Base-by-base conservation (phyloP, 2,797 vertebrate species). In the Tenualosa thibaudeaui region DNA sequence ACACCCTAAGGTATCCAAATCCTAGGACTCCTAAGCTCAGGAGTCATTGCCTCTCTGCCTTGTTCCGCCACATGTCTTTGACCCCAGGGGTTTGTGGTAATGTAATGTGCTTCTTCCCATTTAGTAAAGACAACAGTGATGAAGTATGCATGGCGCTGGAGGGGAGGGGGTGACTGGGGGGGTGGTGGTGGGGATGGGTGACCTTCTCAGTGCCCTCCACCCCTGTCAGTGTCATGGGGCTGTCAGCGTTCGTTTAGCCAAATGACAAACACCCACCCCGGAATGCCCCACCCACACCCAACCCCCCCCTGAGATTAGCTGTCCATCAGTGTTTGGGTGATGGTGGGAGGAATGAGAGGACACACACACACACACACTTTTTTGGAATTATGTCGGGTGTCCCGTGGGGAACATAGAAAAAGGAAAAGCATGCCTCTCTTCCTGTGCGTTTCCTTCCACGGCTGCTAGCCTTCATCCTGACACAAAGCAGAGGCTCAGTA, bases 61-160 rank as follows among this genome's bases (percentile, higher is more conserved):
- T 85, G 68, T 83, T 19, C 43, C 13, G 19, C 71, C 37, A 46
- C 15, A 71, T 71, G 81, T 81, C 43, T 82, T 84, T 53, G 84
- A 88, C 58, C 19, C 40, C 15, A 43, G 50, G 81, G 60, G 24
- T 62, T 56, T 8, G 8, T 15, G 65, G 5, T 19, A 56, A 43
- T 22, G n/a, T 85, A 86, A 84, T 50, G n/a, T 83, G 83, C 51
- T 53, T 49, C 81, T 81, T 82, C 60, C 81, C 83, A 88, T 89
- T 88, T 82, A 71, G 81, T 85, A 81, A 65, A 88, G 56, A 85
- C 68, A 87, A 87, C 68, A 62, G 68, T 12, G 83, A 85, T 89
- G 82, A 89, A 89, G 87, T 83, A 90, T 90, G 85, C 8, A 90
- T 85, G 71, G 46, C 0, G 62, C 81, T 53, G 62, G 24, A 83